These are phyloP conservation scores for Branchipolynoe longqiensis DNA, from an alignment of 2,888 invertebrate species.

Conservation along the genomic window DNA sequence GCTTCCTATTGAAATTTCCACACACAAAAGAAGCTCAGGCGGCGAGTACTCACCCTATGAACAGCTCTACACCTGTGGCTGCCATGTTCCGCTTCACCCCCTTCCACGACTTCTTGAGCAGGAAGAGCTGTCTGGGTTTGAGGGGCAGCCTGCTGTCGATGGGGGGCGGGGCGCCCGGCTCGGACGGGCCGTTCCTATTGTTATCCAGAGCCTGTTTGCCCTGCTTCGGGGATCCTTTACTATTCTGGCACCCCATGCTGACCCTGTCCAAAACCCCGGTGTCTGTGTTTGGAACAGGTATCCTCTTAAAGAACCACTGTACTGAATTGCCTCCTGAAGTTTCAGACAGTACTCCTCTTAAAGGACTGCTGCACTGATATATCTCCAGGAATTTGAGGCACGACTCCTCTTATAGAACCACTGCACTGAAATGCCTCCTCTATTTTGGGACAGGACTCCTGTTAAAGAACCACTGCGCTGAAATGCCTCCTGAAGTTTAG, in stretches of 20 bases:
- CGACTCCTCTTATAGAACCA: too few relatives aligned
- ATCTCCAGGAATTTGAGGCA: too few relatives aligned
- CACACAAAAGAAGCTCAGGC: neutral
- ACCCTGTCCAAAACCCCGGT: neutral
- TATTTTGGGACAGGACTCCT: too few relatives aligned
- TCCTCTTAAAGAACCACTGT: too few relatives aligned
- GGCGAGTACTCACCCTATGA: conserved; percentile 74
- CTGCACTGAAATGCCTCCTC: too few relatives aligned
- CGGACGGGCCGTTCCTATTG: conserved; percentile 48
- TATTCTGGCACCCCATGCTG: conserved; percentile 44
- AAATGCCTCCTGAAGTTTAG: too few relatives aligned
- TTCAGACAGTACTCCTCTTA: too few relatives aligned
- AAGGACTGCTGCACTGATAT: too few relatives aligned
- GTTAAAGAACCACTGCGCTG: too few relatives aligned
- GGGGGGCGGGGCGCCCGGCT: conserved; percentile 73
- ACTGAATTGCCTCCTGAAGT: too few relatives aligned
- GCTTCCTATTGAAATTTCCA: neutral
- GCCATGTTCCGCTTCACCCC: conserved; percentile 78
- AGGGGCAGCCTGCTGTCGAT: conserved; percentile 77
- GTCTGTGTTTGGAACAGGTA: too few relatives aligned
- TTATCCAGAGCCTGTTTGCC: neutral
- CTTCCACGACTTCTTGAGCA: conserved; percentile 79
- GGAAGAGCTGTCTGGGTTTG: conserved; percentile 77
- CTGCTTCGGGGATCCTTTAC: neutral
- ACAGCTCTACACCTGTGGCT: conserved; percentile 79